phyloP scores from a whole-genome alignment of 2,113 vertebrate species.

The Vireo altiloquus region DNA sequence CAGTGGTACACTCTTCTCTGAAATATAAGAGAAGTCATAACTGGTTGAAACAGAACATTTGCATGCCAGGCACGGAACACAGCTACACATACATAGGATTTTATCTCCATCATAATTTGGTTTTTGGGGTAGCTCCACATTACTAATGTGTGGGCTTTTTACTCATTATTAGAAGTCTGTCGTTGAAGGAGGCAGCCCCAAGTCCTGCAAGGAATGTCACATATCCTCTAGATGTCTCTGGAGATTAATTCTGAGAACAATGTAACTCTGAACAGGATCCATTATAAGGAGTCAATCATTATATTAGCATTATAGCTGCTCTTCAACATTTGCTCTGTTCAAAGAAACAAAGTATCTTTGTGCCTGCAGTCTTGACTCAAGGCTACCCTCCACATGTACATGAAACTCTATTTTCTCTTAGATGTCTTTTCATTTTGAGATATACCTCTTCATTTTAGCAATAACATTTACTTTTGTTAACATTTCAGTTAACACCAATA shows the following conservation, averaged over 20 bases:
- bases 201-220: background rate
- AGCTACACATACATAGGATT: background rate
- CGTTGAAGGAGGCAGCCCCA: background rate
- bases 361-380: background rate
- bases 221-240: conserved; percentile 8
- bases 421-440: background rate
- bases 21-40: background rate
- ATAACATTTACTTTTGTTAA: background rate
- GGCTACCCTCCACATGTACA: background rate
- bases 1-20: background rate
- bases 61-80: background rate
- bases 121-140: background rate
- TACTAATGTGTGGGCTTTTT: background rate
- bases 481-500: background rate
- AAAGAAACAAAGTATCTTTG: background rate
- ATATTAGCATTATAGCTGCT: background rate
- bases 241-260: conserved; percentile 23
- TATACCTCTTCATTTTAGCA: background rate
- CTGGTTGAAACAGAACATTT: background rate
- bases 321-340: background rate
- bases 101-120: background rate
- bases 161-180: background rate
- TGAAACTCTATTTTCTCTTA: background rate
- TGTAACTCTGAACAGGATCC: background rate
- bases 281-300: background rate